Base-by-base conservation (phyloP, 1,140 invertebrate genomes). In the Drosophila pachea region DNA sequence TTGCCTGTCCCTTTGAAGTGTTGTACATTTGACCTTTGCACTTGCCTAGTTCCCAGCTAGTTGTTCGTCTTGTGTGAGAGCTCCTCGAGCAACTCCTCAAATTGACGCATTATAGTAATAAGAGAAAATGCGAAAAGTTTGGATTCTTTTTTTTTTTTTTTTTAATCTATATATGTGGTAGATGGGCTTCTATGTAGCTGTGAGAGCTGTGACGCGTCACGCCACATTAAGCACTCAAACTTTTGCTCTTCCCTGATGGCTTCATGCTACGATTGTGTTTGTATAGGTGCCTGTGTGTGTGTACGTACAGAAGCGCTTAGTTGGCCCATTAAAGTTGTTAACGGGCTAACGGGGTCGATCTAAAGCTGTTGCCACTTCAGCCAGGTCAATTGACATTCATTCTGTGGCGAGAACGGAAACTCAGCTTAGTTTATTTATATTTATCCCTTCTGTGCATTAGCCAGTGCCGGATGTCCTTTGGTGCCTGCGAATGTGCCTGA, bases 261-360 rank as follows among this genome's bases (percentile, higher is more conserved):
- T 22, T 3, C 22, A 22, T 29, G 47, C 38, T 36, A 45, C 45
- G 42, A 16, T n/a, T 60, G 38, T 52, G 35, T 50, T 54, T 9
- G 12, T 43, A 43, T 14, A 6, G 12, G 12, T 43, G 12, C 43
- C 50, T 16, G 6, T 8, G 14, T 11, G 6, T 55, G 14, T 35
- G 45, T 35, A 32, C 16, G 7, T 33, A 7, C 36, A n/a, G 56
- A 45, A 74, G 14, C 54, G 62, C 59, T 67, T 78, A 40, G 59
- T 75, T 79, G 52, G 73, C 7, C 74, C 69, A 82, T 81, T 82
- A 62, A 81, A 59, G 74, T 71, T 74, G 70, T 81, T 81, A 81
- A 74, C 62, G 77, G 61, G 50, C 61, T n/a, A 68, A 63, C 61
- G 76, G 45, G 38, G 71, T 31, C 58, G 53, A 16, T n/a, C 59